Conservation (phyloP, 2,113 vertebrate genomes). For the Casuarius casuarius region DNA sequence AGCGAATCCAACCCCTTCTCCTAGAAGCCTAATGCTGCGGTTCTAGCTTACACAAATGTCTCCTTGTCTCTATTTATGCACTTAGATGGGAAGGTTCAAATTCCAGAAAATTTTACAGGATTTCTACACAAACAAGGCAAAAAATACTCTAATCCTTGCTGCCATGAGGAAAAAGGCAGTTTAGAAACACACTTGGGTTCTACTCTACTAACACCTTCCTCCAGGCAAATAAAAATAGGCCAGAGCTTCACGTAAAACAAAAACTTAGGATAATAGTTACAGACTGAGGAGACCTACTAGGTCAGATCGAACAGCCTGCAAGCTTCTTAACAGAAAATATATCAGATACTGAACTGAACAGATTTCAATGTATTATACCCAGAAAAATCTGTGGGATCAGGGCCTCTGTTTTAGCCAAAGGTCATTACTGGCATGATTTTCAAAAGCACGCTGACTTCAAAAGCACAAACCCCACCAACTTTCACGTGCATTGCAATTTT, state of each 20-base stretch:
- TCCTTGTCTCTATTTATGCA: neutral
- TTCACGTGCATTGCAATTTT: neutral
- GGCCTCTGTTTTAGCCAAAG: neutral
- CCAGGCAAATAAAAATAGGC: neutral
- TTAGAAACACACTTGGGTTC: neutral
- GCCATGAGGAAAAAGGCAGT: neutral
- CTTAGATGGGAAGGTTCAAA: neutral
- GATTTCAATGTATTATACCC: neutral
- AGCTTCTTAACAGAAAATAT: neutral
- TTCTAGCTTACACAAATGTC: neutral
- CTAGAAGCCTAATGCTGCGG: neutral
- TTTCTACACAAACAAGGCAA: neutral
- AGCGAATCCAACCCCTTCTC: neutral
- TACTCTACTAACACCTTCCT: neutral
- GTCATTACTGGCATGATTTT: neutral
- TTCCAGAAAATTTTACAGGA: conserved; percentile 9
- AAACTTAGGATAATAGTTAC: neutral
- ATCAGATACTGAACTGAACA: neutral
- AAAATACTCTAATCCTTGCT: neutral
- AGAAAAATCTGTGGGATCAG: neutral
- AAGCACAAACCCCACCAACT: neutral
- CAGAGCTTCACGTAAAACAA: neutral
- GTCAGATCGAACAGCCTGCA: neutral
- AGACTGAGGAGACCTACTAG: neutral
- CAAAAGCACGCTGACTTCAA: conserved; percentile 14